Evolutionary conservation across 2,113 vertebrate species (phyloP).

Genomic region (Halcyon malimbica): DNA sequence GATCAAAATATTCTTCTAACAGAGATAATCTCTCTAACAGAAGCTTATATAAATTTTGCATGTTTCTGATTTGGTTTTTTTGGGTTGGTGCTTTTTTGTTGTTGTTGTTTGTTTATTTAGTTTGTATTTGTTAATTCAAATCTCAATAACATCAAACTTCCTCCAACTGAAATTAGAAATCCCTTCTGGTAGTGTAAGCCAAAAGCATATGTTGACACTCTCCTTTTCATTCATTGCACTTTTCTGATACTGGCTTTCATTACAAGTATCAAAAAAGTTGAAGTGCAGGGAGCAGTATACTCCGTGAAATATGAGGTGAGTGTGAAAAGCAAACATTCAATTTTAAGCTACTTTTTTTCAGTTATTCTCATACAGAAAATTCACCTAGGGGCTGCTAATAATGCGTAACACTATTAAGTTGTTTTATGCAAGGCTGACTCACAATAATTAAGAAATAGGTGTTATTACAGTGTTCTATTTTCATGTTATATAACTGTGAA

Average conservation of each 20-base stretch:
- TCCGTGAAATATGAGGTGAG: background rate
- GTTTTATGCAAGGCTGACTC: background rate
- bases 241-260: background rate
- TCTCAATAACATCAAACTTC: background rate
- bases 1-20: background rate
- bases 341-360: background rate
- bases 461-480: background rate
- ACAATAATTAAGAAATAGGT: background rate
- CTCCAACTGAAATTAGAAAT: background rate
- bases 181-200: background rate
- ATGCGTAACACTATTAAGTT: rapidly evolving
- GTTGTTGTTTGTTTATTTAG: background rate
- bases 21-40: background rate
- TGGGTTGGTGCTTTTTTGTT: no score
- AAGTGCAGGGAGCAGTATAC: background rate
- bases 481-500: background rate
- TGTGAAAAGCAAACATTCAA: background rate
- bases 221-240: background rate
- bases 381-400: background rate
- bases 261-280: background rate
- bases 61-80: background rate
- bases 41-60: background rate
- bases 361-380: background rate
- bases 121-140: background rate
- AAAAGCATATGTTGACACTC: background rate